A percentile compares a stretch with the other conserved stretches of the same genome.
Evolutionary conservation across 2,113 vertebrate genomes (phyloP).

Genomic region (Apodemus sylvaticus): DNA sequence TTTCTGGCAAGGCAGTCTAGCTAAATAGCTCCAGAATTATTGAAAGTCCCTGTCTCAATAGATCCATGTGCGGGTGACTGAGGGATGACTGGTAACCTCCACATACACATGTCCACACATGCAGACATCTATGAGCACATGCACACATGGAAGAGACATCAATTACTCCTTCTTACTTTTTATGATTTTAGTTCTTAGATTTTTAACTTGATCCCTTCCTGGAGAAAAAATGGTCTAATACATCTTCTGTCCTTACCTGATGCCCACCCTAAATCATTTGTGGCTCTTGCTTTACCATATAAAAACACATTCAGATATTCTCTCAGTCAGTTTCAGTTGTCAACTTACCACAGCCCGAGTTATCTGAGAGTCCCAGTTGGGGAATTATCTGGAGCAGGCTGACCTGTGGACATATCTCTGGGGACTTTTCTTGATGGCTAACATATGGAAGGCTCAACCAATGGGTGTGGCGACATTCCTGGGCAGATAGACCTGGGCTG

Average conservation of each 20-base stretch:
- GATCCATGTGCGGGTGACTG: no score
- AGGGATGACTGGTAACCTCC: not conserved
- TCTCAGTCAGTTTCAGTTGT: not conserved
- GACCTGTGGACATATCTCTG: not conserved
- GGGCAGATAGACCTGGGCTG: not conserved
- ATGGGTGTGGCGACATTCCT: rapidly evolving
- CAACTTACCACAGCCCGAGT: no score
- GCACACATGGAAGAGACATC: not conserved
- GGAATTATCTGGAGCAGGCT: not conserved
- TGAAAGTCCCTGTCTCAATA: not conserved
- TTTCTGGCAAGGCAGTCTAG: not conserved
- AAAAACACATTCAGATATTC: not conserved
- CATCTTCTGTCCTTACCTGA: no score
- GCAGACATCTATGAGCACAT: not conserved
- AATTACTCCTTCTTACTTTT: not conserved
- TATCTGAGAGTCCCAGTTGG: no score
- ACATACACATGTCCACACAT: not conserved
- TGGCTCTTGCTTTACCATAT: not conserved
- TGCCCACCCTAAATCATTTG: no score
- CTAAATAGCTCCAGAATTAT: not conserved
- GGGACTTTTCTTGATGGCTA: not conserved
- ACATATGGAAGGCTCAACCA: not conserved
- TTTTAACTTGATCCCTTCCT: not conserved
- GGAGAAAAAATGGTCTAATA: not conserved
- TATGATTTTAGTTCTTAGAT: not conserved